Percentiles rank a stretch among this genome's conserved stretches.
Conservation (phyloP, 2,113 vertebrate genomes). For the Eudyptes chrysolophus region DNA sequence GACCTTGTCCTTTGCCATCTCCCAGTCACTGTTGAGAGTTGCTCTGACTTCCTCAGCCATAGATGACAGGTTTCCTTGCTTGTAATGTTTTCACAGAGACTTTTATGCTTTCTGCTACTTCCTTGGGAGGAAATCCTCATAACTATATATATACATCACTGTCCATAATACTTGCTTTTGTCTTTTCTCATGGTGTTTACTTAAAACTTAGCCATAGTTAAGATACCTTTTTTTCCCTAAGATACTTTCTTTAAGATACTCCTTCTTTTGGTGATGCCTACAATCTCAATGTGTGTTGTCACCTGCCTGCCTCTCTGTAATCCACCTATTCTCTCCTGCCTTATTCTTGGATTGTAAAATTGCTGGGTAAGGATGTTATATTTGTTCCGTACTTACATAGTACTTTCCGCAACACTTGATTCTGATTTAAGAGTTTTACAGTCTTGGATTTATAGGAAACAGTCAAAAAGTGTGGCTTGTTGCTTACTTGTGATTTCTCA, state of each 20-base stretch:
- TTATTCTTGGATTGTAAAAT: not conserved
- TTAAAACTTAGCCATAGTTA: not conserved
- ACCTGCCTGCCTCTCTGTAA: not conserved
- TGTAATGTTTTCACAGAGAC: not conserved
- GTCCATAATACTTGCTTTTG: not conserved
- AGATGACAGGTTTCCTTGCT: not conserved
- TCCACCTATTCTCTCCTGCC: not conserved
- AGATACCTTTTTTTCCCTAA: not conserved
- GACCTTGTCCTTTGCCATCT: not conserved
- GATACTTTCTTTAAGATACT: not conserved
- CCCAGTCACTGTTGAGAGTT: not conserved
- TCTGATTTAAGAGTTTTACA: not conserved
- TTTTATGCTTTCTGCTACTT: not conserved
- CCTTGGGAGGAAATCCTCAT: not conserved
- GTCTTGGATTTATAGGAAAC: not conserved
- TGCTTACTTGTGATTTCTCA: not conserved
- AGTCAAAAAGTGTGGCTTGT: not conserved
- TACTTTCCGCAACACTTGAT: not conserved
- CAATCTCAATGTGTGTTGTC: not conserved
- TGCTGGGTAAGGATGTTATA: not conserved
- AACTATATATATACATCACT: not conserved
- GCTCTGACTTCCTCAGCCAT: not conserved
- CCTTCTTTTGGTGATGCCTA: not conserved
- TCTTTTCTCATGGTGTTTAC: not conserved
- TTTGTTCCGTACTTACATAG: not conserved